These are phyloP conservation scores for Coenonympha arcania DNA, from an alignment of 2,888 invertebrate species.

Conservation along the genomic window DNA sequence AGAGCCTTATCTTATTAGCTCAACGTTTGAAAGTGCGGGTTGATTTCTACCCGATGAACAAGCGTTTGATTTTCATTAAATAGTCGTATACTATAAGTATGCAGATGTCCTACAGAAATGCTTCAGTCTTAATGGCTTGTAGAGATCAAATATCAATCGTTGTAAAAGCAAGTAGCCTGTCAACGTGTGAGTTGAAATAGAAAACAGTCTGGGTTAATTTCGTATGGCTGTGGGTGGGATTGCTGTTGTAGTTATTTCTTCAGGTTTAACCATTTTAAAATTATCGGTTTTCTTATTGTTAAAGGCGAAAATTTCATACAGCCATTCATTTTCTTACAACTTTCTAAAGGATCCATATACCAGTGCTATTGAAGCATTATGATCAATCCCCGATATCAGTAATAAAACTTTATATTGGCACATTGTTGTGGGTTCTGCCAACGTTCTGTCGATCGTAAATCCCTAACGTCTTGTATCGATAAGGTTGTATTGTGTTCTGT, in stretches of 20 bases:
- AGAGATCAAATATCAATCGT: conserved; percentile 5
- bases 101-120: not conserved
- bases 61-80: too few species aligned
- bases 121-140: conserved; percentile 1
- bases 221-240: not conserved
- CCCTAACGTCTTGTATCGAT: conserved; percentile 49
- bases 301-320: too few species aligned
- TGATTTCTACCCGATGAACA: too few species aligned
- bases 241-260: too few species aligned
- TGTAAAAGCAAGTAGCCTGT: not conserved
- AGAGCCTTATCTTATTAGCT: too few species aligned
- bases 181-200: not conserved
- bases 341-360: not conserved
- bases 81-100: too few species aligned
- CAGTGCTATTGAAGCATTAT: conserved; percentile 45
- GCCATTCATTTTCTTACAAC: too few species aligned
- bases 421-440: conserved; percentile 46
- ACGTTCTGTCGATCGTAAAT: conserved; percentile 57
- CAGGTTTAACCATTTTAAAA: too few species aligned
- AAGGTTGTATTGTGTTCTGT: conserved; percentile 26
- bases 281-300: too few species aligned
- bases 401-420: conserved; percentile 63
- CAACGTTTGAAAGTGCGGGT: too few species aligned
- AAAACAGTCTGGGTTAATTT: conserved; percentile 4
- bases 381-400: conserved; percentile 51